Evolutionary conservation across 2,113 vertebrate genomes (phyloP).

Genomic region (Macroglossus sobrinus): DNA sequence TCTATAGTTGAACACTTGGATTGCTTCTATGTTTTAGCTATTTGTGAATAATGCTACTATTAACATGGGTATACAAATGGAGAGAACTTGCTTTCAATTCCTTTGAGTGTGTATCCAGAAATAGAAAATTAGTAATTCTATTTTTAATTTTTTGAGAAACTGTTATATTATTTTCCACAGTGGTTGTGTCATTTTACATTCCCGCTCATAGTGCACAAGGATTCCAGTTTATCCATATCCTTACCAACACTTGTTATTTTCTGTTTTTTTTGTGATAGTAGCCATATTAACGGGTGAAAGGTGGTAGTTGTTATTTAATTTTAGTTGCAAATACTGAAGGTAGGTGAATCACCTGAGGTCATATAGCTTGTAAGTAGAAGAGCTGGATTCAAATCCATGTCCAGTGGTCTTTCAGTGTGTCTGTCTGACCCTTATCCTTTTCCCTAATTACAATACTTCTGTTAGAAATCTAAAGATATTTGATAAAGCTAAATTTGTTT

Average conservation of each 20-base stretch:
- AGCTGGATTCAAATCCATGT: not conserved
- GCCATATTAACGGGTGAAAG: not conserved
- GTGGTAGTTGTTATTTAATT: not conserved
- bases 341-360: not conserved
- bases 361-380: not conserved
- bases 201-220: not conserved
- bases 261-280: conserved; percentile 13
- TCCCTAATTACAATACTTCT: not conserved
- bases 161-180: not conserved
- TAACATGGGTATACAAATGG: not conserved
- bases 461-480: conserved; percentile 30
- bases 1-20: not conserved
- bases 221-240: not conserved
- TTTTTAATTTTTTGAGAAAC: not conserved
- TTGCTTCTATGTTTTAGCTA: not conserved
- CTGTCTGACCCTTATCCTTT: not conserved
- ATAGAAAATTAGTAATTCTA: not conserved
- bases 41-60: not conserved
- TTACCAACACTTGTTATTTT: not conserved
- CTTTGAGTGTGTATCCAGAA: not conserved
- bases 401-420: not conserved
- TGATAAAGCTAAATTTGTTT: conserved; percentile 9
- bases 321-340: not conserved
- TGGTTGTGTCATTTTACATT: not conserved
- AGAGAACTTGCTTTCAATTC: not conserved